Conservation (phyloP, 1,140 invertebrate genomes). For the Dendrolimus kikuchii region DNA sequence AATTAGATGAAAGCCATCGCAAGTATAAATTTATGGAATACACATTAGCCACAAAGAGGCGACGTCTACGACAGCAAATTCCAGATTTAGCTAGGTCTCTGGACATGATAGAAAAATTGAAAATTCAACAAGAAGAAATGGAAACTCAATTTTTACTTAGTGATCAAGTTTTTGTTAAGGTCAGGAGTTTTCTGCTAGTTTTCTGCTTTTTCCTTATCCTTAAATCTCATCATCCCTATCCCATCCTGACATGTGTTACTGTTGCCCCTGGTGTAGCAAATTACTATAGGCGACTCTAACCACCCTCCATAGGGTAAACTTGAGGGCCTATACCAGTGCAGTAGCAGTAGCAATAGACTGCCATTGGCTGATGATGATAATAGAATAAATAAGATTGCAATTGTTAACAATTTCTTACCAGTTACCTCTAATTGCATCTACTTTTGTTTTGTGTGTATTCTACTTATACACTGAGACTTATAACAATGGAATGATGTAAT, state of each 20-base stretch:
- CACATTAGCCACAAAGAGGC: constrained; percentile 87
- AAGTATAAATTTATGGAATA: constrained; percentile 99
- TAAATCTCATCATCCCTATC: no score
- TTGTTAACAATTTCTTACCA: no score
- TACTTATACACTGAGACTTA: neutral
- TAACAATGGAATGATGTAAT: constrained; percentile 4
- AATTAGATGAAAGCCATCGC: constrained; percentile 91
- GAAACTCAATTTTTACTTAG: constrained; percentile 95
- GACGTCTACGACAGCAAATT: constrained; percentile 90
- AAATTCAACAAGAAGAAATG: constrained; percentile 83
- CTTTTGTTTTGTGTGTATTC: neutral
- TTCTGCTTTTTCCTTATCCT: neutral
- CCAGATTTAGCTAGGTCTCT: constrained; percentile 94
- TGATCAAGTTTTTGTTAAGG: constrained; percentile 95
- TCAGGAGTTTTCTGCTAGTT: constrained; percentile 17
- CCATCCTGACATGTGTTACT: no score
- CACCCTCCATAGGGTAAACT: no score
- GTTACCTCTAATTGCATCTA: neutral
- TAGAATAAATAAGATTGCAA: no score
- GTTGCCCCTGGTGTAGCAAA: no score
- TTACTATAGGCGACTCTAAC: no score
- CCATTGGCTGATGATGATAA: no score
- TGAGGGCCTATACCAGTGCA: no score
- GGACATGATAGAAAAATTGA: constrained; percentile 93
- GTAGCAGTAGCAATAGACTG: no score